phyloP scores from a whole-genome alignment of 2,113 vertebrate species.

The Holacanthus passer region DNA sequence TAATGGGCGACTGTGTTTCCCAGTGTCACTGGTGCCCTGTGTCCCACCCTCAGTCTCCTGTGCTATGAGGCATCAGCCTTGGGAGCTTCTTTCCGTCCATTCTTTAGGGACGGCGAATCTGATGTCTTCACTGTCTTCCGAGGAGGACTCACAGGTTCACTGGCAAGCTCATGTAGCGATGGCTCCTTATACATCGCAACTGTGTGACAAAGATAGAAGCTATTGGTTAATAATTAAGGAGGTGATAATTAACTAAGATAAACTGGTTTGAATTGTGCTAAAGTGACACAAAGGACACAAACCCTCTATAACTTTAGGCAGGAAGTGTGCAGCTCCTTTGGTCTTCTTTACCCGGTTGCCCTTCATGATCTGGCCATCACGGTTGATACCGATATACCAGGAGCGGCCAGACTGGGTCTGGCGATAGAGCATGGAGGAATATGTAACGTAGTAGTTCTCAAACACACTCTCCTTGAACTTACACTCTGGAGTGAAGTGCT shows the following conservation, averaged over 20 bases:
- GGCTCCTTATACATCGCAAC: conserved; percentile 92
- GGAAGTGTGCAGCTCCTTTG: conserved; percentile 91
- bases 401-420: conserved; percentile 91
- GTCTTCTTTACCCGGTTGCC: conserved; percentile 93
- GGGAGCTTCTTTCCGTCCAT: conserved; percentile 81
- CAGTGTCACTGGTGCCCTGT: conserved; percentile 70
- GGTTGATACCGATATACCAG: conserved; percentile 94
- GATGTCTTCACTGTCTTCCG: conserved; percentile 84
- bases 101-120: conserved; percentile 79
- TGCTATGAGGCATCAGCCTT: conserved; percentile 84
- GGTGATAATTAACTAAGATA: neutral
- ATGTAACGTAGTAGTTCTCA: conserved; percentile 95
- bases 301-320: conserved; percentile 95
- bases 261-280: neutral
- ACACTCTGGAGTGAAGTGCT: conserved; percentile 93
- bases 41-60: conserved; percentile 81
- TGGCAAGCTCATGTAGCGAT: conserved; percentile 87
- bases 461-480: conserved; percentile 96
- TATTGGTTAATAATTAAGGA: conserved; percentile 26
- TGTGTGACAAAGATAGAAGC: conserved; percentile 62
- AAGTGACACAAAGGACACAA: conserved; percentile 47
- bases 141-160: conserved; percentile 83
- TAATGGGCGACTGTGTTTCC: conserved; percentile 69
- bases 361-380: conserved; percentile 90
- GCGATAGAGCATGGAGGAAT: conserved; percentile 92